These are phyloP conservation scores for Helostoma temminkii DNA, from an alignment of 2,797 vertebrate species.

Conservation along the genomic window DNA sequence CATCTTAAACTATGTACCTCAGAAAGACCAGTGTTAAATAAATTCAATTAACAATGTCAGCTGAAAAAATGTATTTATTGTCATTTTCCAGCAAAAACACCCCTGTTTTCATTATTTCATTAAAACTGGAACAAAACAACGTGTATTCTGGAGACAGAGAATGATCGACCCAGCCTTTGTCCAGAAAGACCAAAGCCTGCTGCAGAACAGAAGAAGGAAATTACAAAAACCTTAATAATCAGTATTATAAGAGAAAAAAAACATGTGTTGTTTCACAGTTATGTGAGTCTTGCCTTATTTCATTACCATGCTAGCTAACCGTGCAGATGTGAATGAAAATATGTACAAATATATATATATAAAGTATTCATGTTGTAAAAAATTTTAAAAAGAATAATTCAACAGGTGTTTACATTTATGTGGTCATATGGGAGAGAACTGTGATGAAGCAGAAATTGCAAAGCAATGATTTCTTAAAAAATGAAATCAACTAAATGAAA, in stretches of 20 bases:
- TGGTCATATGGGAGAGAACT: constrained; percentile 90
- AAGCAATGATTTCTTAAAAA: constrained; percentile 92
- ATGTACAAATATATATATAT: constrained; percentile 89
- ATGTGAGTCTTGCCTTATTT: constrained; percentile 95
- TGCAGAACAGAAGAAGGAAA: constrained; percentile 86
- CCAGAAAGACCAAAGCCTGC: constrained; percentile 91
- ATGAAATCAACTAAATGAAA: constrained; percentile 63
- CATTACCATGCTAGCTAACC: constrained; percentile 91
- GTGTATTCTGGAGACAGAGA: constrained; percentile 69
- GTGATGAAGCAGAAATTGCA: constrained; percentile 88
- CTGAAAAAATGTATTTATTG: constrained; percentile 66
- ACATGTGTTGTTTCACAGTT: constrained; percentile 87
- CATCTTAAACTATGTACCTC: constrained; percentile 76
- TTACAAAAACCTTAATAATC: constrained; percentile 82
- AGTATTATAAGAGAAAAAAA: constrained; percentile 88
- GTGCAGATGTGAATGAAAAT: constrained; percentile 91
- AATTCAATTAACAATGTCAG: constrained; percentile 65
- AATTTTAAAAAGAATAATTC: constrained; percentile 83
- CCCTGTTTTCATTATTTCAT: constrained; percentile 58
- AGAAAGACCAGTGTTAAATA: constrained; percentile 74
- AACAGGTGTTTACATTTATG: constrained; percentile 98
- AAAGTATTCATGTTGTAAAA: constrained; percentile 93
- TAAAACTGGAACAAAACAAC: constrained; percentile 72
- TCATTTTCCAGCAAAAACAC: constrained; percentile 21
- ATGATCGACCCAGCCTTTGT: constrained; percentile 80